These are phyloP conservation scores for Stegodyphus mimosarum DNA, from an alignment of 1,140 invertebrate genomes.

Conservation along the genomic window DNA sequence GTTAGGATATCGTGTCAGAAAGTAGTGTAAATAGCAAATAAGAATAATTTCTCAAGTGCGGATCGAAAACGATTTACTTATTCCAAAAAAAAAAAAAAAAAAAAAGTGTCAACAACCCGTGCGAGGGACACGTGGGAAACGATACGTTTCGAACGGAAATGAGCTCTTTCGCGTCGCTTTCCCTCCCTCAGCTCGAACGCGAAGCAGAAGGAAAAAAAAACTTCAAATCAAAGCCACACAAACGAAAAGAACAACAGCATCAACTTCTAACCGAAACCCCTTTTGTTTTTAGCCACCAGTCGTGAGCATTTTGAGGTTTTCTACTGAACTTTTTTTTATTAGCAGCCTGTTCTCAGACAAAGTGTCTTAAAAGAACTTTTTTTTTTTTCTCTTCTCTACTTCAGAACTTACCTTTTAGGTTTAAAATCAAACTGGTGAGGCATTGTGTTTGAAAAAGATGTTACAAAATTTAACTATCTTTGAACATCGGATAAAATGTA, in stretches of 20 bases:
- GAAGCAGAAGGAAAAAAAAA: slow-evolving; percentile 1
- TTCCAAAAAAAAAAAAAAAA: background rate
- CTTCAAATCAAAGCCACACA: slow-evolving; percentile 43
- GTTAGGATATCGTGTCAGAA: no score
- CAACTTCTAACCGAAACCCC: slow-evolving; percentile 29
- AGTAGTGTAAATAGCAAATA: no score
- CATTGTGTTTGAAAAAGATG: background rate
- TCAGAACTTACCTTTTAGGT: background rate
- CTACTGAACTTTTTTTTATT: background rate
- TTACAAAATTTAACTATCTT: background rate
- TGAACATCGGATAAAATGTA: no score
- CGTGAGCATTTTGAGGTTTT: slow-evolving; percentile 56
- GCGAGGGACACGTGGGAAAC: slow-evolving; percentile 32
- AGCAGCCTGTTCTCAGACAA: background rate
- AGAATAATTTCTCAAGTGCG: no score
- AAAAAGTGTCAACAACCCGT: slow-evolving; percentile 37
- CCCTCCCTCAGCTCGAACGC: background rate
- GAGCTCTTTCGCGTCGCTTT: slow-evolving; percentile 26
- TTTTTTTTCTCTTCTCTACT: background rate
- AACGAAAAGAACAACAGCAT: slow-evolving; percentile 56
- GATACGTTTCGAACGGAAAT: slow-evolving; percentile 56
- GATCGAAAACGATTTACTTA: background rate
- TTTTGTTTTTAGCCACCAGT: slow-evolving; percentile 46
- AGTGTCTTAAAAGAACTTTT: background rate
- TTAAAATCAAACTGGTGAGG: background rate